Evolutionary conservation across 2,888 invertebrate species (phyloP).

Genomic region (Pheosia tremula): DNA sequence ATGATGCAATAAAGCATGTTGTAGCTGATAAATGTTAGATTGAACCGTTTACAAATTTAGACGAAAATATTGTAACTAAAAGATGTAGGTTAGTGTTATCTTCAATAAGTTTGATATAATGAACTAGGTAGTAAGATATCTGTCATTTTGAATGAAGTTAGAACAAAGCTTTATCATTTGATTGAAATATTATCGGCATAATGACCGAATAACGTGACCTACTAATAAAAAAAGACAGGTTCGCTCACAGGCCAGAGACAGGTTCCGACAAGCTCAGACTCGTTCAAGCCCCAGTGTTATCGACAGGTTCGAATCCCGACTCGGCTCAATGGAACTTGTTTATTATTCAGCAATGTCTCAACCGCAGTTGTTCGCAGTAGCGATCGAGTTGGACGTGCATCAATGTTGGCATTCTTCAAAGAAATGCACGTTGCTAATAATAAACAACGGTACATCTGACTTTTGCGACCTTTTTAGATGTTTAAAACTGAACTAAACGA

Average conservation of each 20-base stretch:
- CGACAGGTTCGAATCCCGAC: background rate
- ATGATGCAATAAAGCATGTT: too few relatives aligned
- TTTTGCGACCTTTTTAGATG: too few relatives aligned
- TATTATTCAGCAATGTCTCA: background rate
- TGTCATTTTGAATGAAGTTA: too few relatives aligned
- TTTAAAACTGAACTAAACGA: too few relatives aligned
- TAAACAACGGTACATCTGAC: background rate
- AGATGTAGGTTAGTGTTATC: too few relatives aligned
- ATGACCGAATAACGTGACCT: background rate
- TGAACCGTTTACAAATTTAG: too few relatives aligned
- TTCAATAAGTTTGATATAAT: too few relatives aligned
- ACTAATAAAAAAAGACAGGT: background rate
- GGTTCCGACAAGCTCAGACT: conserved; percentile 1
- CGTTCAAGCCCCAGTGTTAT: background rate
- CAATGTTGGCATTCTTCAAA: background rate
- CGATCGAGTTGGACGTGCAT: background rate
- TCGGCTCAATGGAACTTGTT: background rate
- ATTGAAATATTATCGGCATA: background rate
- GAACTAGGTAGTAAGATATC: too few relatives aligned
- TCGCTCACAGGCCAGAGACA: background rate
- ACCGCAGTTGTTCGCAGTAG: background rate
- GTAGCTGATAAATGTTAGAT: too few relatives aligned
- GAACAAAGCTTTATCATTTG: background rate
- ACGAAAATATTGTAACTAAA: too few relatives aligned
- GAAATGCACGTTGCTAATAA: background rate